Percentiles rank a stretch among this genome's conserved stretches.
These are phyloP conservation scores for Parazoanthus swiftii DNA, from an alignment of 92 coral and sea anemone genomes.

Conservation along the genomic window DNA sequence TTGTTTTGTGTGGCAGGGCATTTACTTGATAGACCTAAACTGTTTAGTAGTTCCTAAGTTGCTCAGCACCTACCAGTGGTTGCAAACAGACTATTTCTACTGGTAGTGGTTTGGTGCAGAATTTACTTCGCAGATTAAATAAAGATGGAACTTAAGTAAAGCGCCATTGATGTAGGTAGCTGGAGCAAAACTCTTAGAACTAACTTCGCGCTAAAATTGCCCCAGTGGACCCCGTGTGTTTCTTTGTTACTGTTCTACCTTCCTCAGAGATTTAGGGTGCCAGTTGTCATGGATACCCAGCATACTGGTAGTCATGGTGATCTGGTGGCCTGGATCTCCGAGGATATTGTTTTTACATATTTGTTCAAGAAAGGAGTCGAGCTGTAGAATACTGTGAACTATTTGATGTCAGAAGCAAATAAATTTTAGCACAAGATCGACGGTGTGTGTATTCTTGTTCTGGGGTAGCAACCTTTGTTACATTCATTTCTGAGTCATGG, in stretches of 20 bases:
- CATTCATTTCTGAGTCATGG: background rate
- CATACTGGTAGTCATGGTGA: too few species aligned
- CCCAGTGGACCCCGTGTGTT: slow-evolving; percentile 2
- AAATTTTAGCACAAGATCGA: slow-evolving; percentile 52
- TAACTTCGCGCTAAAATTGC: background rate
- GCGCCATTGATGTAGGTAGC: too few species aligned
- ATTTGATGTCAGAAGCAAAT: slow-evolving; percentile 99
- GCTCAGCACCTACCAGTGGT: background rate
- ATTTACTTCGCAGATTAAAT: background rate
- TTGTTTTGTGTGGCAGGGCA: background rate
- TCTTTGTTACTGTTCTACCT: background rate
- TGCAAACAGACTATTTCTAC: background rate
- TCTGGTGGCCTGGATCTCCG: background rate
- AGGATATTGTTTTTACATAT: background rate
- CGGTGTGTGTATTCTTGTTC: background rate
- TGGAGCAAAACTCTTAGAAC: background rate
- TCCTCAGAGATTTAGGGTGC: background rate
- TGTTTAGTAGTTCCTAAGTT: background rate
- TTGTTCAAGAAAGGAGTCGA: slow-evolving; percentile 44
- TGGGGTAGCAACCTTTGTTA: background rate
- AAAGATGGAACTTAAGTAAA: background rate
- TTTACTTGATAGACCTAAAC: background rate
- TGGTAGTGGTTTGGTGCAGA: background rate
- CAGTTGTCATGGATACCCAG: too few species aligned
- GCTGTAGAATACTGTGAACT: slow-evolving; percentile 44